Base-by-base conservation (phyloP, 2,797 vertebrate genomes). In the Glyptemys insculpta region DNA sequence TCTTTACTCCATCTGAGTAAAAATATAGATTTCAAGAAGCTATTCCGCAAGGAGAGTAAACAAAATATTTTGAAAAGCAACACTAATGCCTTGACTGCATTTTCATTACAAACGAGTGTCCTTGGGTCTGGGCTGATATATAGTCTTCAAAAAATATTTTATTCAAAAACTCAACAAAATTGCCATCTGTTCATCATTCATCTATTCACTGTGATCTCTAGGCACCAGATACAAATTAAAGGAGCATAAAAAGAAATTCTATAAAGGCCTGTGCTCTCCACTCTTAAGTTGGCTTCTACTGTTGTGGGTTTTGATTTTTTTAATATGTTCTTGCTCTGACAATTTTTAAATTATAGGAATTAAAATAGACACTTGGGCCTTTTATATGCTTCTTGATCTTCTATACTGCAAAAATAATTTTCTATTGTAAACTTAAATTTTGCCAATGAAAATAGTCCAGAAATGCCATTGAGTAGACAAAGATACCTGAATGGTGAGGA, bases 401-500 rank as follows among this genome's bases (percentile, higher is more conserved):
- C 68, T 7, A 65, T 52, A 83, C 81, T 14, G 81, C 52, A 86
- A 83, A 81, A 53, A n/a, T 85, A 82, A 5, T 2, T 86, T 91
- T 94, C 50, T 83, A 91, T 50, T 83, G 53, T 94, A 89, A 94
- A 92, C 23, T 85, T 90, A 76, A 81, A 52, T 79, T 90, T 8
- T 56, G 86, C 16, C 44, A 85, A 41, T 21, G 81, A 96, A 72
- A 72, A 94, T 78, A 44, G 53, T 93, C 47, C 41, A 88, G 29
- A 34, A 89, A 81, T 3, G 68, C 62, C 62, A 86, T 57, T 79
- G 37, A 23, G 92, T 88, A 94, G 91, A 90, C 81, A 94, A 94
- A 94, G 9, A n/a, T 89, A 91, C 62, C 29, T 47, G 19, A 41
- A 85, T 92, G n/a, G 91, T 91, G 85, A 91, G 89, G 86, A 91